Conservation (phyloP, 1,140 invertebrate genomes). For the Heliconius congener region DNA sequence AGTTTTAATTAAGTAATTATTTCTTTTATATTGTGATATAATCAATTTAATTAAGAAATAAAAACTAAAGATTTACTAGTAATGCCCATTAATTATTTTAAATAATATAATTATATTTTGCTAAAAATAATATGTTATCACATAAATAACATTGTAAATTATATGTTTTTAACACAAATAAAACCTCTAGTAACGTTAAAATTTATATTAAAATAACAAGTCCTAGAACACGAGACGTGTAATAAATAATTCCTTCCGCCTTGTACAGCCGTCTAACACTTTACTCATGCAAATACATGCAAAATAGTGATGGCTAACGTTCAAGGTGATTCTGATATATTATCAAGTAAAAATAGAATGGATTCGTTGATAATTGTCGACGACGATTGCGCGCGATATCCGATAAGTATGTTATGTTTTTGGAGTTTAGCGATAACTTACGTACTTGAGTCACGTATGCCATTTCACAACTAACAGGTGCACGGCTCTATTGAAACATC, state of each 20-base stretch:
- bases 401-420: conserved; percentile 73
- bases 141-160: too few species aligned
- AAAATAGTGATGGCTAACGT: conserved; percentile 49
- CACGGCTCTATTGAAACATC: conserved; percentile 17
- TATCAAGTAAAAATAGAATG: conserved; percentile 59
- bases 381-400: conserved; percentile 66
- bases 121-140: too few species aligned
- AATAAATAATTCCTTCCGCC: conserved; percentile 40
- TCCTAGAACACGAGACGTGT: conserved; percentile 10
- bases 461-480: conserved; percentile 50
- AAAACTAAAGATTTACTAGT: neutral
- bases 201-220: conserved; percentile 1
- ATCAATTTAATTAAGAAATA: neutral
- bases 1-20: conserved; percentile 3
- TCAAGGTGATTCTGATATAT: conserved; percentile 68
- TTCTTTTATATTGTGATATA: neutral
- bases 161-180: neutral
- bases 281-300: conserved; percentile 47
- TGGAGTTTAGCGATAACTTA: conserved; percentile 62
- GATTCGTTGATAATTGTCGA: conserved; percentile 50
- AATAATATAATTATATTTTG: too few species aligned
- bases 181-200: neutral
- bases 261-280: conserved; percentile 35
- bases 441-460: conserved; percentile 75
- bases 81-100: neutral